Evolutionary conservation across 1,140 invertebrate genomes (phyloP).

Genomic region (Zaprionus kolodkinae): DNA sequence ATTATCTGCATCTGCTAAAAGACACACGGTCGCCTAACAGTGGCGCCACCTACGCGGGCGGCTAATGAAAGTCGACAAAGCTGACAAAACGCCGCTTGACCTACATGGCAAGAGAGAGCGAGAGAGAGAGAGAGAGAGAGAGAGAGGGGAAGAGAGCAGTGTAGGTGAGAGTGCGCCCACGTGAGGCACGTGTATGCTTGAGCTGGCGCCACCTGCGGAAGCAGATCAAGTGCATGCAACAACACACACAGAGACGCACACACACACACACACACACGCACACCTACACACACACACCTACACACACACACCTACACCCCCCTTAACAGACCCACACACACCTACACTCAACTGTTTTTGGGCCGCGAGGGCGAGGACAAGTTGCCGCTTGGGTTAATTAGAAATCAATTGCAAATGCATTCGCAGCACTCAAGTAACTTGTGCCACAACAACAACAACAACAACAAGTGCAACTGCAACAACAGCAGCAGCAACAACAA

Average conservation of each 20-base stretch:
- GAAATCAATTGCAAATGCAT: conserved; percentile 77
- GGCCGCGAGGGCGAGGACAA: conserved; percentile 16
- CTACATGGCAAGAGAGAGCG: conserved; percentile 44
- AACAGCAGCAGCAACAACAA: conserved; percentile 22
- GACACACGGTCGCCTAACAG: background rate
- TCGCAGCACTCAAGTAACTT: conserved; percentile 50
- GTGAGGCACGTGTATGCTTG: conserved; percentile 37
- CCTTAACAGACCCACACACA: conserved; percentile 28
- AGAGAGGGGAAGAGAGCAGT: background rate
- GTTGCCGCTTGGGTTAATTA: conserved; percentile 67
- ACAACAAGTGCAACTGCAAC: background rate
- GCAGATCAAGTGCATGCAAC: conserved; percentile 66
- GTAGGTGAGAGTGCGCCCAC: conserved; percentile 14
- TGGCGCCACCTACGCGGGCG: conserved; percentile 44
- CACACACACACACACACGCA: conserved; percentile 19
- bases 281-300: conserved; percentile 23
- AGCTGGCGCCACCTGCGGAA: conserved; percentile 44
- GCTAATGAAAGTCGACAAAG: conserved; percentile 30
- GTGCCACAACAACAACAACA: conserved; percentile 43
- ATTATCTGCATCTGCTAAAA: conserved; percentile 56
- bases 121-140: background rate
- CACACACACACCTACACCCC: conserved; percentile 25
- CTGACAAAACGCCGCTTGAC: conserved; percentile 61
- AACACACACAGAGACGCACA: conserved; percentile 14
- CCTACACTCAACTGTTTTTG: conserved; percentile 20